Evolutionary conservation across 2,113 vertebrate species (phyloP).

Genomic region (Promerops cafer): DNA sequence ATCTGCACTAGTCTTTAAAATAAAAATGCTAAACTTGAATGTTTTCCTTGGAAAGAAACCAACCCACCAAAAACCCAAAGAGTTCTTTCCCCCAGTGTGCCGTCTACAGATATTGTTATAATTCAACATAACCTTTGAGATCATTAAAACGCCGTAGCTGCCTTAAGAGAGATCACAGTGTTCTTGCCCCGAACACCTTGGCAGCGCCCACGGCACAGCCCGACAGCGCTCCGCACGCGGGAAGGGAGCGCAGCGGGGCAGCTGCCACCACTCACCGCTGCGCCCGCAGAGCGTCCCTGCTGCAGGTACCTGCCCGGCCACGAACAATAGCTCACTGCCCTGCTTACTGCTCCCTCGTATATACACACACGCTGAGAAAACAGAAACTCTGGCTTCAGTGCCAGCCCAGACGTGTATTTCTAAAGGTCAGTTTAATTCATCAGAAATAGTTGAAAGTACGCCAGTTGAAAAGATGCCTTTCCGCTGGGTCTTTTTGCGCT

Average conservation of each 20-base stretch:
- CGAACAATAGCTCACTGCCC: not conserved
- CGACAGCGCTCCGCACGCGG: not conserved
- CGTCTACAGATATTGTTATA: not conserved
- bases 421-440: conserved; percentile 46
- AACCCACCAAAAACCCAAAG: not conserved
- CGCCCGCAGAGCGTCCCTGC: not conserved
- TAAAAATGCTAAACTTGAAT: not conserved
- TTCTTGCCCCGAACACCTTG: not conserved
- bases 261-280: not conserved
- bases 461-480: conserved; percentile 23
- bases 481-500: conserved; percentile 25
- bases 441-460: conserved; percentile 10
- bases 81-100: not conserved
- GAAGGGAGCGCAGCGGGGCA: not conserved
- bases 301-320: not conserved
- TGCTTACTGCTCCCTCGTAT: not conserved
- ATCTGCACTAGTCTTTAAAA: not conserved
- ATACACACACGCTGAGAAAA: not conserved
- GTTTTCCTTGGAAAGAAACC: not conserved
- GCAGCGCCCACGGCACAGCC: not conserved
- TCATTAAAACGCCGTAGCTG: not conserved
- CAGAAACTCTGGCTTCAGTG: not conserved
- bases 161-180: not conserved
- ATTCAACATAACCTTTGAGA: not conserved
- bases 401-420: not conserved